Percentiles rank a stretch among this genome's conserved stretches.
phyloP scores from a whole-genome alignment of 2,113 vertebrate genomes.

The Nibea coibor region DNA sequence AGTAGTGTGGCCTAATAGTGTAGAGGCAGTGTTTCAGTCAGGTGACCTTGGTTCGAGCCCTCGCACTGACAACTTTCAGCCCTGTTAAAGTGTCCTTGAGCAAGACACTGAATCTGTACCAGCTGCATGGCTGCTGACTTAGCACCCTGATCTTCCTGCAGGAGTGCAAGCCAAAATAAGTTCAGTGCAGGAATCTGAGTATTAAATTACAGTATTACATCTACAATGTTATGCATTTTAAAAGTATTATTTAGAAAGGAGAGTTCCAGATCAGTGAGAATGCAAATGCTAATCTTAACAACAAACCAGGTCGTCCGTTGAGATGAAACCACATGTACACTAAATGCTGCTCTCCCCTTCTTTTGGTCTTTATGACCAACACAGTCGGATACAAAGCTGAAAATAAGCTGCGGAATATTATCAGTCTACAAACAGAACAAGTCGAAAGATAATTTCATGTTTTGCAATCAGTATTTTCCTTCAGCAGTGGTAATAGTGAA shows the following conservation, averaged over 20 bases:
- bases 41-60: conserved; percentile 10
- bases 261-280: conserved; percentile 24
- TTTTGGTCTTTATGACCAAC: conserved; percentile 24
- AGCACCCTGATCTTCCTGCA: conserved; percentile 30
- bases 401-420: conserved; percentile 24
- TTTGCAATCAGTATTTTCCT: neutral
- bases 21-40: neutral
- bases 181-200: conserved; percentile 27
- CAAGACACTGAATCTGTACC: conserved; percentile 52
- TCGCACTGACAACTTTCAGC: conserved; percentile 5
- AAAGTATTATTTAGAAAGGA: conserved; percentile 14
- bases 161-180: conserved; percentile 14
- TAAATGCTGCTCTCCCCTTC: conserved; percentile 9
- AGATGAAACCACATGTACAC: neutral
- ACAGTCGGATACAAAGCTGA: conserved; percentile 3
- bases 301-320: conserved; percentile 8
- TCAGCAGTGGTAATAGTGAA: neutral
- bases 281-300: conserved; percentile 17
- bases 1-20: conserved; percentile 20
- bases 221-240: conserved; percentile 22
- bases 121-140: conserved; percentile 54
- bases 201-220: conserved; percentile 25
- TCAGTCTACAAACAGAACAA: conserved; percentile 20
- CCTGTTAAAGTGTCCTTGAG: conserved; percentile 68
- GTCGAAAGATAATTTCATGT: neutral